Conservation (phyloP, 2,888 invertebrate species). For the Chloromyia formosa region DNA sequence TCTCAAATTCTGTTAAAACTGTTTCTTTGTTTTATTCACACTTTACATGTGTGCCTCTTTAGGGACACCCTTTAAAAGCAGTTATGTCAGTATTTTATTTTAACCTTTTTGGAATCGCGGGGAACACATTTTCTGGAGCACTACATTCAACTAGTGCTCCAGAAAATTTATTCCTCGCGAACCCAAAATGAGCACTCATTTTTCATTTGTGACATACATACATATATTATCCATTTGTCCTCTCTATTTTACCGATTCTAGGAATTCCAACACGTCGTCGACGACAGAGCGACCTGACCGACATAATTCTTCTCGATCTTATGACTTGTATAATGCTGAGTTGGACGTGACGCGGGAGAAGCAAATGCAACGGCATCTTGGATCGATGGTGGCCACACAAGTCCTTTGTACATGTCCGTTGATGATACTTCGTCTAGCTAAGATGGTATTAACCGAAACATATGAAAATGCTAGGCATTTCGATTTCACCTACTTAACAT, state of each 20-base stretch:
- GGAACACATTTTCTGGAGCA: too few species aligned
- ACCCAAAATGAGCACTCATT: too few species aligned
- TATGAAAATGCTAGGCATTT: conserved; percentile 74
- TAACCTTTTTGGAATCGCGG: too few species aligned
- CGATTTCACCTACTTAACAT: conserved; percentile 73
- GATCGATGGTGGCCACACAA: conserved; percentile 72
- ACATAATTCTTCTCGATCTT: conserved; percentile 56
- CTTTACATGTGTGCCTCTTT: too few species aligned
- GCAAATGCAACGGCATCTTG: conserved; percentile 73
- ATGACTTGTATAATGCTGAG: conserved; percentile 67
- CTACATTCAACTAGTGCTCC: too few species aligned
- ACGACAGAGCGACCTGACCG: conserved; percentile 49
- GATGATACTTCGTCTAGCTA: conserved; percentile 71
- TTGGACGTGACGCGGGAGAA: conserved; percentile 71
- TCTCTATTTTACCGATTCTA: conserved; percentile 48
- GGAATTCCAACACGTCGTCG: conserved; percentile 60
- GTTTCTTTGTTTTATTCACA: too few species aligned
- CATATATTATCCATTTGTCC: too few species aligned
- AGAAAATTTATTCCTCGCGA: too few species aligned
- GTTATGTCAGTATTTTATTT: too few species aligned
- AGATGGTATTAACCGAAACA: conserved; percentile 73
- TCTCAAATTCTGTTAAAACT: too few species aligned
- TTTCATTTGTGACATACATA: too few species aligned
- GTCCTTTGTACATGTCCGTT: conserved; percentile 74
- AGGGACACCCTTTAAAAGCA: too few species aligned